Conservation (phyloP, 2,113 vertebrate genomes). For the Arenaria interpres region DNA sequence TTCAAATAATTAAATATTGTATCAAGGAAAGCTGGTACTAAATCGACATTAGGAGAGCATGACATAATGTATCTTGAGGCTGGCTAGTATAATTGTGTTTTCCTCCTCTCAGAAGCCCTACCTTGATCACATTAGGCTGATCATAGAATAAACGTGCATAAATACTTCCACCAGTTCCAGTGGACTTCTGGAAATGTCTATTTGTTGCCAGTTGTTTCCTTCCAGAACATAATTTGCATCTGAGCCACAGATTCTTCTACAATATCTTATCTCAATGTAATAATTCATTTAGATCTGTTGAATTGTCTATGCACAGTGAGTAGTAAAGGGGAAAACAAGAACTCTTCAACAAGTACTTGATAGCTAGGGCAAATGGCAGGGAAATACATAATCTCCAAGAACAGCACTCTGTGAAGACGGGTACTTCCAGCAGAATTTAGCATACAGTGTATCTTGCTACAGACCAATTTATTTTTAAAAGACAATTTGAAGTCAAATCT, state of each 20-base stretch:
- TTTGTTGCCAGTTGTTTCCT: not conserved
- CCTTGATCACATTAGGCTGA: not conserved
- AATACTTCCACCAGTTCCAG: not conserved
- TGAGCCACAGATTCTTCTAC: not conserved
- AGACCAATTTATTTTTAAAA: not conserved
- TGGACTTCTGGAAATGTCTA: not conserved
- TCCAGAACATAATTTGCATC: not conserved
- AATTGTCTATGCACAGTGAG: not conserved
- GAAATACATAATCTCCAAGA: not conserved
- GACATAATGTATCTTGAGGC: not conserved
- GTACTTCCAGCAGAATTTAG: not conserved
- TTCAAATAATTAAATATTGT: not conserved
- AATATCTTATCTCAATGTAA: not conserved
- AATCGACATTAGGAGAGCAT: not conserved
- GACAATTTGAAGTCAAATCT: not conserved
- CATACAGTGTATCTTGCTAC: not conserved
- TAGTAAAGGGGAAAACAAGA: not conserved
- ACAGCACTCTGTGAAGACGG: not conserved
- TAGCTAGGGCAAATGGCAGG: not conserved
- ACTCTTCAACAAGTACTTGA: not conserved
- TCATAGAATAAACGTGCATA: not conserved
- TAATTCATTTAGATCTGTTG: not conserved
- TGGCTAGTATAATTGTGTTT: not conserved
- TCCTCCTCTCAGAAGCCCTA: not conserved
- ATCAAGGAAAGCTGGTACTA: not conserved